Percentiles rank a stretch among this genome's conserved stretches.
Evolutionary conservation across 2,888 invertebrate genomes (phyloP).

Genomic region (Timema podura): DNA sequence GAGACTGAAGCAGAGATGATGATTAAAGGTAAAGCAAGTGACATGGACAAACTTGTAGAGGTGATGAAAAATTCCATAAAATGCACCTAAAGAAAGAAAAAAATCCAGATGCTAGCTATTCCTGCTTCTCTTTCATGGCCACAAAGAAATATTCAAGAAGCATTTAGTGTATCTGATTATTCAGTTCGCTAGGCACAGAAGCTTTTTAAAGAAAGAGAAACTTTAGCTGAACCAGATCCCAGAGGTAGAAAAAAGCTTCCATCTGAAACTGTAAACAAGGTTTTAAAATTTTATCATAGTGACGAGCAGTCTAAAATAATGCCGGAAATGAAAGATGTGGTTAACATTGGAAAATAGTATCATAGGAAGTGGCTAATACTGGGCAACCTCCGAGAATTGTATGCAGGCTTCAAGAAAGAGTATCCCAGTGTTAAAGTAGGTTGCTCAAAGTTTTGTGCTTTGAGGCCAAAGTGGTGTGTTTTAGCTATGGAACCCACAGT

Average conservation of each 20-base stretch:
- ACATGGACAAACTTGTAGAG: constrained; percentile 16
- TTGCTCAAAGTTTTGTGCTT: no score
- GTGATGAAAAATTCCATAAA: constrained; percentile 3
- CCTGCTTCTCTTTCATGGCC: constrained; percentile 5
- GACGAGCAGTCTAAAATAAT: not conserved
- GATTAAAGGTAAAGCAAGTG: not conserved
- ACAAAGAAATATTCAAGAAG: not conserved
- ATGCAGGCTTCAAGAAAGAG: no score
- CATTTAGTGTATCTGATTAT: not conserved
- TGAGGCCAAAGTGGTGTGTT: no score
- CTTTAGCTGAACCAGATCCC: not conserved
- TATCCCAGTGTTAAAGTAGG: no score
- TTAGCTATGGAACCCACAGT: no score
- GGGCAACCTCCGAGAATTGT: no score
- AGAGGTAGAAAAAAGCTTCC: not conserved
- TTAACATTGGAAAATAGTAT: not conserved
- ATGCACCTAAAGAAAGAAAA: not conserved
- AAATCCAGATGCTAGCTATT: constrained; percentile 8
- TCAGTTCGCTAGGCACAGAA: not conserved
- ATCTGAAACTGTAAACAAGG: no score
- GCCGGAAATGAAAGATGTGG: constrained; percentile 5
- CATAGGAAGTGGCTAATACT: no score
- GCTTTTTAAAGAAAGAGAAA: not conserved
- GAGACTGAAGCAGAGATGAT: constrained; percentile 9
- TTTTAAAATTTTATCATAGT: no score